A percentile compares a stretch with the other conserved stretches of the same genome.
Conservation (phyloP, 2,797 vertebrate species). For the Neopelma chrysocephalum region DNA sequence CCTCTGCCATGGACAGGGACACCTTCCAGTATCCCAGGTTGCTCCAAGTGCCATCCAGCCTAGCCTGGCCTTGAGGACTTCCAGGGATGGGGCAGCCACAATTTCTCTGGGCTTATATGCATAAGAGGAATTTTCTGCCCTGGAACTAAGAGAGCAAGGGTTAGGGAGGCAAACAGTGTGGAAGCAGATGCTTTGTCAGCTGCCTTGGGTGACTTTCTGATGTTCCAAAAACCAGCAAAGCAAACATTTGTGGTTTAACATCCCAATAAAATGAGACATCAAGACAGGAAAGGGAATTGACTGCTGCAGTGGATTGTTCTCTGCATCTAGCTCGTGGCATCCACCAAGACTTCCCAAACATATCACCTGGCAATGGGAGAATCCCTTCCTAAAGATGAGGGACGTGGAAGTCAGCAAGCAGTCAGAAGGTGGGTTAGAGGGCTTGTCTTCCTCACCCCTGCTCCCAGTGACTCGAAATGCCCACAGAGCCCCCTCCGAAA, state of each 20-base stretch:
- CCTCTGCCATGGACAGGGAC: not conserved
- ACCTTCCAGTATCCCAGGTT: not conserved
- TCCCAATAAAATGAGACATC: fast-evolving
- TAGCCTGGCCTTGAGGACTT: not conserved
- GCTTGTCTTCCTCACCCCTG: not conserved
- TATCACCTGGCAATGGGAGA: not conserved
- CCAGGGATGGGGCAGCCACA: not conserved
- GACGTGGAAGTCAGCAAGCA: not conserved
- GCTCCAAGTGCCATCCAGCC: not conserved
- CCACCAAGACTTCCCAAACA: not conserved
- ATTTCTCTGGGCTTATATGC: not conserved
- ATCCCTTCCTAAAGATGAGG: not conserved
- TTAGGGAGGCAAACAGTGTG: too few relatives aligned
- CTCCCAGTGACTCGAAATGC: not conserved
- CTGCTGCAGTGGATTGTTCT: not conserved
- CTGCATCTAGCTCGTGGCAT: not conserved
- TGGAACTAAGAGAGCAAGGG: too few relatives aligned
- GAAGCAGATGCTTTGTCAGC: not conserved
- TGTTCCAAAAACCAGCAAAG: not conserved
- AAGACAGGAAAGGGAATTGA: not conserved
- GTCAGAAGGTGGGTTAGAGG: not conserved
- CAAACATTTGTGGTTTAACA: not conserved
- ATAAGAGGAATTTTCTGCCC: not conserved
- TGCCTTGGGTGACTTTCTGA: not conserved
- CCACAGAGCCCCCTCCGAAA: fast-evolving